phyloP scores from a whole-genome alignment of 2,113 vertebrate genomes.

The Psittacara wagleri region DNA sequence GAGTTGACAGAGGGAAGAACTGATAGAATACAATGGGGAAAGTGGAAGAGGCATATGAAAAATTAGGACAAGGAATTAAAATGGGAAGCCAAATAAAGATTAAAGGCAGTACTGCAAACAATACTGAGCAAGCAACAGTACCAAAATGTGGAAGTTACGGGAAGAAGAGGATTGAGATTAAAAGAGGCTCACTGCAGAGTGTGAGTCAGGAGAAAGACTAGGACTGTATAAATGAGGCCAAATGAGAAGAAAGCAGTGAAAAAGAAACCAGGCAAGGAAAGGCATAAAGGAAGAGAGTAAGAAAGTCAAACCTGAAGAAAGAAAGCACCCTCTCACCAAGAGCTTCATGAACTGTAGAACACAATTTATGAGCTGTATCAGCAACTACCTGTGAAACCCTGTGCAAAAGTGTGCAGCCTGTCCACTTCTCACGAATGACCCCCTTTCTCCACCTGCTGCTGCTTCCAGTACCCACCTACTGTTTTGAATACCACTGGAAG shows the following conservation, averaged over 20 bases:
- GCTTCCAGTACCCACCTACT: background rate
- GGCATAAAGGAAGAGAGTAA: background rate
- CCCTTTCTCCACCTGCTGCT: background rate
- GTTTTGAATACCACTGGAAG: background rate
- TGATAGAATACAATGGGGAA: background rate
- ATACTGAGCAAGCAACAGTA: background rate
- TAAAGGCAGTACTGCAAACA: background rate
- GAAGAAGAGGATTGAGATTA: background rate
- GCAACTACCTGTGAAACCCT: background rate
- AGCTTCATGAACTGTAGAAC: background rate
- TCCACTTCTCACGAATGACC: background rate
- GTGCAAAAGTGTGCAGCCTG: rapidly evolving
- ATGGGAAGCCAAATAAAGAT: background rate
- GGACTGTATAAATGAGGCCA: background rate
- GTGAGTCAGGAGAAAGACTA: background rate
- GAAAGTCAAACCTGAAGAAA: background rate
- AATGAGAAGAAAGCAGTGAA: background rate
- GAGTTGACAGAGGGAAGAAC: background rate
- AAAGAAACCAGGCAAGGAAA: background rate
- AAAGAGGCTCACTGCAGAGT: background rate
- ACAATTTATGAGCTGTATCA: background rate
- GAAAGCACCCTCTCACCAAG: background rate
- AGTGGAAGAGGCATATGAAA: background rate
- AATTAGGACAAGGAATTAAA: background rate
- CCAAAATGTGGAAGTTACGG: rapidly evolving